A percentile compares a stretch with the other conserved stretches of the same genome.
phyloP scores from a whole-genome alignment of 2,113 vertebrate genomes.

The Saguinus midas region DNA sequence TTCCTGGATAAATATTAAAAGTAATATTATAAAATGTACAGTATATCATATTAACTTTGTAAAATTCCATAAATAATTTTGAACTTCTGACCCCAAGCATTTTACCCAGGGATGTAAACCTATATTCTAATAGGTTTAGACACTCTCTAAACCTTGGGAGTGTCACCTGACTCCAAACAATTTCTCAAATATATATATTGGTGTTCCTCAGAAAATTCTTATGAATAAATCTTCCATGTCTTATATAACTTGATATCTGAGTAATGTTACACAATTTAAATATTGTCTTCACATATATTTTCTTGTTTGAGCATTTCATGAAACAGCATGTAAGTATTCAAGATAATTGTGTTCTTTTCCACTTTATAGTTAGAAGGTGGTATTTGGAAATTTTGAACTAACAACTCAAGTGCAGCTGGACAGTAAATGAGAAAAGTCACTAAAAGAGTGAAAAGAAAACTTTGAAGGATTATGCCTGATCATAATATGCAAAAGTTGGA shows the following conservation, averaged over 20 bases:
- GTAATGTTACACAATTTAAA: background rate
- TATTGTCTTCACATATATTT: background rate
- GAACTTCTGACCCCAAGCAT: background rate
- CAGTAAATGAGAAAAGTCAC: background rate
- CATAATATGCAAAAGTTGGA: background rate
- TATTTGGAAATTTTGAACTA: slow-evolving; percentile 35
- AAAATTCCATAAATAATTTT: background rate
- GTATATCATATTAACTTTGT: background rate
- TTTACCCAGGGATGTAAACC: background rate
- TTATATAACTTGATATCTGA: background rate
- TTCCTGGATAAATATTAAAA: background rate
- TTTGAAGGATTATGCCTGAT: background rate
- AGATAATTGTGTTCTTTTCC: background rate
- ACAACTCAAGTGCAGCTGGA: background rate
- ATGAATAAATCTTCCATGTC: background rate
- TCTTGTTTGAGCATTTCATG: background rate
- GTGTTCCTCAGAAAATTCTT: background rate
- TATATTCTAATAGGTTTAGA: too few species aligned
- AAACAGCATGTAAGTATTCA: background rate
- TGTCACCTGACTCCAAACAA: background rate
- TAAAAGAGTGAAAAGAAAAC: background rate
- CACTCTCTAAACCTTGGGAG: too few species aligned
- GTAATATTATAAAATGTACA: background rate
- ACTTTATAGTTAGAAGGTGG: background rate
- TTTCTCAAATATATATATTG: background rate